These are phyloP conservation scores for Heliconius congener DNA, from an alignment of 1,140 invertebrate genomes.

Conservation along the genomic window DNA sequence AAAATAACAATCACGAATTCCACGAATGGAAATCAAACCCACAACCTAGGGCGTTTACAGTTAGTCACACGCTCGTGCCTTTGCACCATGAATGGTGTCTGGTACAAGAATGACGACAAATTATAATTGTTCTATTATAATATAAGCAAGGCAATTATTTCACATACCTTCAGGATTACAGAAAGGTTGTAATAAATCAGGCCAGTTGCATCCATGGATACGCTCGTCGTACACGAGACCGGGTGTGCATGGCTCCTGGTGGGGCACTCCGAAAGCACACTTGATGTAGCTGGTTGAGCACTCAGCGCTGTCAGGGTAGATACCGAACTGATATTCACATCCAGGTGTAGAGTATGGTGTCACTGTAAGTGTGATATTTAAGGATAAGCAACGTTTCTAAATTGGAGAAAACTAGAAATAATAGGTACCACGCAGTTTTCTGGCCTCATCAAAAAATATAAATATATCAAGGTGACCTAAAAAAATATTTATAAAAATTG, in stretches of 20 bases:
- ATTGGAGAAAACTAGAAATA: no score
- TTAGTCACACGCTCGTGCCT: no score
- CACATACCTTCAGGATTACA: constrained; percentile 92
- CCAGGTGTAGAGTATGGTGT: constrained; percentile 89
- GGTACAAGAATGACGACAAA: no score
- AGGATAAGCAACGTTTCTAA: neutral
- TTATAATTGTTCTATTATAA: no score
- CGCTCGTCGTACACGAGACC: constrained; percentile 94
- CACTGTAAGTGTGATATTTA: constrained; percentile 82
- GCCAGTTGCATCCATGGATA: constrained; percentile 95
- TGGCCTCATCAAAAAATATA: no score
- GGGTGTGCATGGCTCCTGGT: constrained; percentile 90
- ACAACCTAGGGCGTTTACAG: no score
- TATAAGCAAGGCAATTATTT: neutral
- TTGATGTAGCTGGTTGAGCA: constrained; percentile 94
- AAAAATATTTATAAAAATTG: no score
- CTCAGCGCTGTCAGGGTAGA: constrained; percentile 89
- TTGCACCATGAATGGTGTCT: no score
- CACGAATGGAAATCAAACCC: no score
- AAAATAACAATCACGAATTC: no score
- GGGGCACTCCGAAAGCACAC: constrained; percentile 91
- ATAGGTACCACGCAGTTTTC: no score
- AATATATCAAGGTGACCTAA: no score
- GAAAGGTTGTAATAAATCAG: constrained; percentile 91
- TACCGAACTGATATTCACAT: constrained; percentile 94